Evolutionary conservation across 2,113 vertebrate genomes (phyloP).

Genomic region (Phylloscopus trochilus): DNA sequence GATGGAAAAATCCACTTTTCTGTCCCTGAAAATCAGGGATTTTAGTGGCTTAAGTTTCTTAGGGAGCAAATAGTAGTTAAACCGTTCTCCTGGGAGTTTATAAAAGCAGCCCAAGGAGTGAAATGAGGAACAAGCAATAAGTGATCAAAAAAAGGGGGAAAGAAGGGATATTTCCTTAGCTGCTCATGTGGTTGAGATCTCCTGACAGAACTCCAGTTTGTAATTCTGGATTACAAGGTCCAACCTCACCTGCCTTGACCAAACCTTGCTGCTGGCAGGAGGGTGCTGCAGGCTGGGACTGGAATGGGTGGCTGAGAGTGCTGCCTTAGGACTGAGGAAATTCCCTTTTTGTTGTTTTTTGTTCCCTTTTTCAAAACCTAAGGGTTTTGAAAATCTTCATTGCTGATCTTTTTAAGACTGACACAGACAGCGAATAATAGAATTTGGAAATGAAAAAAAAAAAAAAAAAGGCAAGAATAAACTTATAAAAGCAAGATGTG

Average conservation of each 20-base stretch:
- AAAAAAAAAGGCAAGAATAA: not conserved
- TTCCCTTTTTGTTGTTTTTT: not conserved
- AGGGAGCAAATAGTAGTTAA: not conserved
- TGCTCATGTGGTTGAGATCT: not conserved
- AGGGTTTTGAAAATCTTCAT: not conserved
- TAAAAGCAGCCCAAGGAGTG: not conserved
- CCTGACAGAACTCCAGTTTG: not conserved
- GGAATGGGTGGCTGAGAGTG: not conserved
- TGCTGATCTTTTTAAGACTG: not conserved
- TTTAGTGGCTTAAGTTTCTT: not conserved
- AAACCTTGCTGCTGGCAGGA: not conserved
- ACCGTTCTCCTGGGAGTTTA: not conserved
- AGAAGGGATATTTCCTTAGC: not conserved
- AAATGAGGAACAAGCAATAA: not conserved
- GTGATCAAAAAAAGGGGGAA: not conserved
- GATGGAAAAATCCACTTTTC: not conserved
- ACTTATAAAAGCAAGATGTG: constrained; percentile 6
- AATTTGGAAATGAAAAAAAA: not conserved
- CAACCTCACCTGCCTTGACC: not conserved
- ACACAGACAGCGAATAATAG: not conserved
- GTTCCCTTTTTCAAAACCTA: no score
- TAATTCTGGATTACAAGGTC: not conserved
- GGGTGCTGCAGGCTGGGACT: not conserved
- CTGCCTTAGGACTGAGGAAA: not conserved
- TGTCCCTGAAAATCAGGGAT: not conserved